Conservation (phyloP, 2,113 vertebrate genomes). For the Antechinus flavipes region DNA sequence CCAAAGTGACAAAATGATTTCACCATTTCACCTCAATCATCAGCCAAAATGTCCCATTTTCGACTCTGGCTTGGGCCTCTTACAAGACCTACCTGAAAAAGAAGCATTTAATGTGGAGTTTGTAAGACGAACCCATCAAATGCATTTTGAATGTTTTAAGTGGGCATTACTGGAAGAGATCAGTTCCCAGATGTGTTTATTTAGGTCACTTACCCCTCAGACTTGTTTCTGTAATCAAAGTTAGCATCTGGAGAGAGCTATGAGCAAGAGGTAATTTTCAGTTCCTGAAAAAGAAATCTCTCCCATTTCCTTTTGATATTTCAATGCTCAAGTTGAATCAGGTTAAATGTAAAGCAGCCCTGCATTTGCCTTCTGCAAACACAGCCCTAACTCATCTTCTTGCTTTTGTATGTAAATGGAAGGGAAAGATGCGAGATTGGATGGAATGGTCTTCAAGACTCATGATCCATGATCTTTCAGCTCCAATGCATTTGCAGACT, state of each 20-base stretch:
- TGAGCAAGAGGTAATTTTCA: background rate
- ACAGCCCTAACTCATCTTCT: background rate
- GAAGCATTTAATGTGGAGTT: conserved; percentile 69
- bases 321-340: background rate
- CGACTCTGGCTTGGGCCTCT: conserved; percentile 60
- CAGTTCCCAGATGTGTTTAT: conserved; percentile 76
- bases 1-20: conserved; percentile 66
- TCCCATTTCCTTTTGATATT: background rate
- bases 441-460: background rate
- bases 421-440: background rate
- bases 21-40: conserved; percentile 66
- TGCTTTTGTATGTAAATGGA: background rate
- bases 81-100: conserved; percentile 66
- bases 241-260: conserved; percentile 30
- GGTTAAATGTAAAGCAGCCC: background rate
- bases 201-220: conserved; percentile 69
- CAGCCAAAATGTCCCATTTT: conserved; percentile 54
- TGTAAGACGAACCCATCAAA: conserved; percentile 76
- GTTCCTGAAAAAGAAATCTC: background rate
- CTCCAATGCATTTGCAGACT: background rate
- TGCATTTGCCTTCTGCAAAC: background rate
- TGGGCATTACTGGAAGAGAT: conserved; percentile 74
- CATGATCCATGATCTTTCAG: background rate
- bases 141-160: conserved; percentile 69
- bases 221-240: conserved; percentile 49